A percentile compares a stretch with the other conserved stretches of the same genome.
Evolutionary conservation across 2,888 invertebrate species (phyloP).

Genomic region (Melolontha melolontha): DNA sequence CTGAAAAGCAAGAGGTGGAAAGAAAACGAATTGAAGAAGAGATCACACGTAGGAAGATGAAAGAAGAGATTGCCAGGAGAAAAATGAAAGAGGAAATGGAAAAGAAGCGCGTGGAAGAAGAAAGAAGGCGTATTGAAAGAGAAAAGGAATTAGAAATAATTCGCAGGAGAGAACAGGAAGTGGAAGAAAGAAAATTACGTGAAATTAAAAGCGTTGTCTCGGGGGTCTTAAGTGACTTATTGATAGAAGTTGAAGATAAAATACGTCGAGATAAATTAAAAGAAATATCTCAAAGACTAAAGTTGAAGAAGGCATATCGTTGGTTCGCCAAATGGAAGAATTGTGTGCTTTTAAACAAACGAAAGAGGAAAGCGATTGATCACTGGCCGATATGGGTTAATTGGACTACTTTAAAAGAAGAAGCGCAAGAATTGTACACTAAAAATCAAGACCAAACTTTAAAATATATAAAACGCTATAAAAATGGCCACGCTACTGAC

Average conservation of each 20-base stretch:
- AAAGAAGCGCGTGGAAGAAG: constrained; percentile 11
- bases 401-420: constrained; percentile 61
- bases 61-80: constrained; percentile 42
- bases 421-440: constrained; percentile 65
- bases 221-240: constrained; percentile 58
- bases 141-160: constrained; percentile 45
- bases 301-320: constrained; percentile 60
- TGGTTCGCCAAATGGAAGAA: constrained; percentile 67
- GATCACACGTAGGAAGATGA: constrained; percentile 19
- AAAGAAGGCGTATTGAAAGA: constrained; percentile 35
- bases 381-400: constrained; percentile 70
- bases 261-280: constrained; percentile 60
- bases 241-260: constrained; percentile 61
- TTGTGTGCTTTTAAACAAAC: constrained; percentile 61
- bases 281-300: constrained; percentile 61
- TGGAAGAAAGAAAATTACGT: constrained; percentile 48
- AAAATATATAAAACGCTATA: constrained; percentile 66
- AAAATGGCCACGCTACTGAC: constrained; percentile 61
- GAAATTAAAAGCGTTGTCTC: constrained; percentile 57
- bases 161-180: constrained; percentile 46
- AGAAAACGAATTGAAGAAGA: constrained; percentile 19
- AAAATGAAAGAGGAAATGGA: constrained; percentile 46
- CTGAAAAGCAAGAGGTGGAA: constrained; percentile 35
- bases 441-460: constrained; percentile 66
- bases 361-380: constrained; percentile 68